These are phyloP conservation scores for Cantharis flavilabris DNA, from an alignment of 2,888 invertebrate genomes.

Conservation along the genomic window DNA sequence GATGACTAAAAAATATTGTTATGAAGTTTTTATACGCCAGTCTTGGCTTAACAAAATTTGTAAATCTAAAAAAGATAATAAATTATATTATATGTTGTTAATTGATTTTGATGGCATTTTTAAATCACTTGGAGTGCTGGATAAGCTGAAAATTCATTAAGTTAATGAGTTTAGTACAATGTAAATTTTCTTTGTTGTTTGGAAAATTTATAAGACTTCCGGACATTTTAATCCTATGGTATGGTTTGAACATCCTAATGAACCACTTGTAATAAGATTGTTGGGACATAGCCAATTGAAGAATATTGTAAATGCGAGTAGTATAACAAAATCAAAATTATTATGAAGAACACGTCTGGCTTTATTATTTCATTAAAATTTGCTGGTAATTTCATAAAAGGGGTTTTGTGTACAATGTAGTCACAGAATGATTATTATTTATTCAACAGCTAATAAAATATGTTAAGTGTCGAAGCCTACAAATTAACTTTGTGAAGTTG, in stretches of 20 bases:
- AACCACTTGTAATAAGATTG: background rate
- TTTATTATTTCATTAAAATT: background rate
- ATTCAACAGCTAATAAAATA: background rate
- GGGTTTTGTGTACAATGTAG: background rate
- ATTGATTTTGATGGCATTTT: background rate
- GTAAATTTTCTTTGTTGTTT: background rate
- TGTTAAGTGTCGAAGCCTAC: background rate
- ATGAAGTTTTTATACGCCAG: no score
- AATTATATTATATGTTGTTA: no score
- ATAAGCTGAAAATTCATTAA: no score
- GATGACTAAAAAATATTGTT: no score
- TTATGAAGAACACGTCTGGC: background rate
- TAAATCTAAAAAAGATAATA: no score
- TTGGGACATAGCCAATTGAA: background rate
- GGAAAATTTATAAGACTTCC: background rate
- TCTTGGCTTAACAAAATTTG: no score
- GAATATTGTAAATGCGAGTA: background rate
- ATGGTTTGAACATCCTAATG: background rate
- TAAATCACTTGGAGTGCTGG: no score
- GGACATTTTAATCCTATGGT: background rate
- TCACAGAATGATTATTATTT: background rate
- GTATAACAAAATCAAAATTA: background rate
- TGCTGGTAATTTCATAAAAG: background rate
- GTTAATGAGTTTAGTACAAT: no score
- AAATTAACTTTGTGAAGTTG: background rate